Percentiles rank a stretch among this genome's conserved stretches.
phyloP scores from a whole-genome alignment of 1,140 invertebrate species.

The Diplogasteroides magnus region DNA sequence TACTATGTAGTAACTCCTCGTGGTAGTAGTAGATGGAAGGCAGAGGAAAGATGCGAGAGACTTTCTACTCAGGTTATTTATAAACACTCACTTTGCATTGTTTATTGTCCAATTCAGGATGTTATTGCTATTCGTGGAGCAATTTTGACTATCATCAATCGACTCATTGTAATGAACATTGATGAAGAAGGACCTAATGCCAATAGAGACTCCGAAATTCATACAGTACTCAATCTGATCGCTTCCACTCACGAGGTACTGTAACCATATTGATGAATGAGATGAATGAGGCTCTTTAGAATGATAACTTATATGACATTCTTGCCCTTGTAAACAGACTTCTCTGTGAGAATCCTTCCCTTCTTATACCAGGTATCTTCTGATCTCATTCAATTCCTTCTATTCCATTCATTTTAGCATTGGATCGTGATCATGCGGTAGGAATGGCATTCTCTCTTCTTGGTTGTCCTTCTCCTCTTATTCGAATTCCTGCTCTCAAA shows the following conservation, averaged over 20 bases:
- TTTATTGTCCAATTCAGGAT: conserved; percentile 12
- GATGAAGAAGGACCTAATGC: conserved; percentile 34
- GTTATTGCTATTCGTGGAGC: conserved; percentile 40
- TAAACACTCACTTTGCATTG: conserved; percentile 5
- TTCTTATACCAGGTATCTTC: conserved; percentile 64
- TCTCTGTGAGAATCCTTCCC: conserved; percentile 94
- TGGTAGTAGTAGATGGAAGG: conserved; percentile 63
- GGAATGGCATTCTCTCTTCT: conserved; percentile 90
- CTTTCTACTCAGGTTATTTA: conserved; percentile 8
- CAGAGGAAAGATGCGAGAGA: conserved; percentile 11
- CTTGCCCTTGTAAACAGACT: conserved; percentile 90
- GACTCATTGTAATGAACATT: conserved; percentile 31
- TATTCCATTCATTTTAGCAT: conserved; percentile 72
- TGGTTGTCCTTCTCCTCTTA: conserved; percentile 86
- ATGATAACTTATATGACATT: conserved; percentile 97
- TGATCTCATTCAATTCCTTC: conserved; percentile 3
- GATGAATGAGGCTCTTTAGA: conserved; percentile 60
- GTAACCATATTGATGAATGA: neutral
- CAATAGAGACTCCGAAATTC: conserved; percentile 88
- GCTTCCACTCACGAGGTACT: conserved; percentile 87
- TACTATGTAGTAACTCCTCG: conserved; percentile 96
- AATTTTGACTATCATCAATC: conserved; percentile 36
- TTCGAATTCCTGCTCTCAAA: conserved; percentile 88
- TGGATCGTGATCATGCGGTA: conserved; percentile 92
- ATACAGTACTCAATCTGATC: conserved; percentile 94